Base-by-base conservation (phyloP, 2,113 vertebrate species). In the Grus americana region DNA sequence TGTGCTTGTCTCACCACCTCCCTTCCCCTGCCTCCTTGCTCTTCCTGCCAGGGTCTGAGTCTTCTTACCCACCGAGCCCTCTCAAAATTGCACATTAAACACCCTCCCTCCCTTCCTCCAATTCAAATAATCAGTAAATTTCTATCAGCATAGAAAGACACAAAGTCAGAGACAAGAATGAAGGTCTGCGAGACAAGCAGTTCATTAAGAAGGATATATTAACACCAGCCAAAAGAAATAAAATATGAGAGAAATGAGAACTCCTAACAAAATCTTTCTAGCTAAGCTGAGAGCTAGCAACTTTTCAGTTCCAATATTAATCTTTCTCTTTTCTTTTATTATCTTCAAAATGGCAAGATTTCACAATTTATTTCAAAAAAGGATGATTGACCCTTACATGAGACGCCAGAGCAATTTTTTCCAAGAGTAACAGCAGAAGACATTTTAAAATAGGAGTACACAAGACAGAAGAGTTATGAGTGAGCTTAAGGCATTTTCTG, bases 101-200 rank as follows among this genome's bases (percentile, higher is more conserved):
- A 67, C 4, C 11, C 5, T 55, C 44, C 5, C 4, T 84, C 10
- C 9, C 40, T 42, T 42, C 40, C 27, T 44, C 75, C 21, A 66
- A 10, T 72, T 88, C 34, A 49, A 86, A 74, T 40, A 44, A 50
- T 47, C 54, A n/a, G 24, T 36, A 78, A 40, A 67, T 47, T 74
- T 68, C 4, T 54, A 50, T 66, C 49, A 27, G 22, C 4, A 12
- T 22, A 44, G 47, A 71, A 79, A 88, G 7, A 47, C 2, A 10
- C 9, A n/a, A 67, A 74, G 36, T 71, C 17, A 81, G 40, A 71
- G 20, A 50, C 3, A 49, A 85, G 26, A 84, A 79, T 34, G 32
- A 55, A 81, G 46, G 22, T n/a, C 29, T 93, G 12, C 0, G 0
- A 72, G 59, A 74, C 12, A 78, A 62, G 12, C 0, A 0, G 6